Percentiles rank a stretch among this genome's conserved stretches.
Evolutionary conservation across 2,888 invertebrate species (phyloP).

Genomic region (Calameuta pallipes): DNA sequence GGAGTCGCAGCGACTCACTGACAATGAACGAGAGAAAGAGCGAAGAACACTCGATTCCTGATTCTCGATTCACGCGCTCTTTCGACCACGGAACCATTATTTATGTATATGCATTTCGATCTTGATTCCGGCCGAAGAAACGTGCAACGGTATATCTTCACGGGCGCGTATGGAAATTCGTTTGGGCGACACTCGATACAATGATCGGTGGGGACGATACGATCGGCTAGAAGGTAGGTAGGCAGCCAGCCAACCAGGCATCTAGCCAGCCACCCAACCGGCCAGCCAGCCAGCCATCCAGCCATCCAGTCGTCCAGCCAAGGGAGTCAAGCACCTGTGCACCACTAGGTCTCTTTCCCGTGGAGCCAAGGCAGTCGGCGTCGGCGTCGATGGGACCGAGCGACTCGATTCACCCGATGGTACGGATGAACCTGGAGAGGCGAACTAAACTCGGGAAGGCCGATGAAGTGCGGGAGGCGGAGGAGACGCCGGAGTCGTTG

Average conservation of each 20-base stretch:
- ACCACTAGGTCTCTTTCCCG: constrained; percentile 56
- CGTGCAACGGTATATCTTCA: constrained; percentile 17
- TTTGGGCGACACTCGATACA: constrained; percentile 55
- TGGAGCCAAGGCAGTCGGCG: constrained; percentile 18
- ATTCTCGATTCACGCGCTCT: constrained; percentile 32
- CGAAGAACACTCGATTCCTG: constrained; percentile 11
- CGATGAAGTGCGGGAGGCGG: constrained; percentile 27
- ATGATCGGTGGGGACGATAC: constrained; percentile 61
- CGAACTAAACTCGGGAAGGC: constrained; percentile 24
- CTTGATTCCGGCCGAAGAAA: constrained; percentile 40
- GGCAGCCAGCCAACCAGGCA: no score
- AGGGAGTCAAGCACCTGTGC: constrained; percentile 57
- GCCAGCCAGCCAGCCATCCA: no score
- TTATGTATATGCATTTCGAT: constrained; percentile 50
- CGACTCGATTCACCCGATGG: no score
- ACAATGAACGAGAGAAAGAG: not conserved
- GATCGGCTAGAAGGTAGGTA: constrained; percentile 36
- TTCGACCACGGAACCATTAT: constrained; percentile 45
- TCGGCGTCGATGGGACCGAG: not conserved
- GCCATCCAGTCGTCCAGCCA: no score
- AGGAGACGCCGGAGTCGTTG: constrained; percentile 26
- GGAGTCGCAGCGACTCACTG: not conserved
- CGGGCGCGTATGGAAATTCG: constrained; percentile 62
- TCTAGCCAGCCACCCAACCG: no score
- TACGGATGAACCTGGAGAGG: no score